Conservation (phyloP, 2,797 vertebrate species). For the Falco cherrug region DNA sequence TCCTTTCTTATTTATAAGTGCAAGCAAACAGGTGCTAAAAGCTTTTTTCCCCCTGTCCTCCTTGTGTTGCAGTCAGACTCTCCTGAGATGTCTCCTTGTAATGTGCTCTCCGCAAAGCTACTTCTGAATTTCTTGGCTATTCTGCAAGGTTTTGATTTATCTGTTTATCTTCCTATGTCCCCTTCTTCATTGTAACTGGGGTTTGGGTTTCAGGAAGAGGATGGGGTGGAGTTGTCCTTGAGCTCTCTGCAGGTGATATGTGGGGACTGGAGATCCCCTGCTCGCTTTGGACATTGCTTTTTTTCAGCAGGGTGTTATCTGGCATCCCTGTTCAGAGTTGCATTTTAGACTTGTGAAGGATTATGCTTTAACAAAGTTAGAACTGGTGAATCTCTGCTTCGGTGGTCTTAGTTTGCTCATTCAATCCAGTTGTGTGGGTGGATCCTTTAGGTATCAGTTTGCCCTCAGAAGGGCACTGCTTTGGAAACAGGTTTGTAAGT, state of each 20-base stretch:
- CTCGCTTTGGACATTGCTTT: fast-evolving
- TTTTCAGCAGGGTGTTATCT: neutral
- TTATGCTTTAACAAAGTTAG: neutral
- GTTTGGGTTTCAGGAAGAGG: neutral
- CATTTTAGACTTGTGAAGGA: neutral
- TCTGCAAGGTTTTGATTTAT: neutral
- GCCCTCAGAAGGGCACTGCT: neutral
- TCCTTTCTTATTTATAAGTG: slow-evolving; percentile 37
- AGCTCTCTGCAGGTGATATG: neutral
- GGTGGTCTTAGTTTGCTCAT: neutral
- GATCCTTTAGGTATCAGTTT: fast-evolving
- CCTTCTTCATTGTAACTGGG: neutral
- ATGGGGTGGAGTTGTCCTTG: neutral
- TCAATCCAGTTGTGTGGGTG: neutral
- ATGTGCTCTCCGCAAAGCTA: neutral
- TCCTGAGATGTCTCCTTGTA: neutral
- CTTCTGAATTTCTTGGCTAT: neutral
- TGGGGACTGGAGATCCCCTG: neutral
- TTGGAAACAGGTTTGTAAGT: neutral
- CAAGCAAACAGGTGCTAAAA: slow-evolving; percentile 55
- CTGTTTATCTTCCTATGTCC: neutral
- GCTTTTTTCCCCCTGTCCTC: neutral
- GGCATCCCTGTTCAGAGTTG: neutral
- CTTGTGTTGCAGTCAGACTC: neutral
- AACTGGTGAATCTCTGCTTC: neutral